These are phyloP conservation scores for Epizoanthus fatuus DNA, from an alignment of 92 coral and sea anemone species.

Conservation along the genomic window DNA sequence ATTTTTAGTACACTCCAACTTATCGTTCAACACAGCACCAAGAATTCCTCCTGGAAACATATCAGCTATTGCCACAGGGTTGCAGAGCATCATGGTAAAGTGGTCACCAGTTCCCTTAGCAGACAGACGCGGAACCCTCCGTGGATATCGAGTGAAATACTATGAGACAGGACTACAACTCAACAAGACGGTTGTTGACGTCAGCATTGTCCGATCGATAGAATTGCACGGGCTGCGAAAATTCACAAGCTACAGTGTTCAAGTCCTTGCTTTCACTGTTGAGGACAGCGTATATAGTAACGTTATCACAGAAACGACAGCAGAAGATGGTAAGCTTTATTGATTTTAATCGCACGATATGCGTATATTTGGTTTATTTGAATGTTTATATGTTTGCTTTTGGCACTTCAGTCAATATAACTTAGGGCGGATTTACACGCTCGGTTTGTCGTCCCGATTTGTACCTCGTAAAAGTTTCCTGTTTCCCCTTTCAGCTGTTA, in stretches of 20 bases:
- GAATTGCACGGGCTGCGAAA: background rate
- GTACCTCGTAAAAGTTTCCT: too few species aligned
- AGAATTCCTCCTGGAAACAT: slow-evolving; percentile 7
- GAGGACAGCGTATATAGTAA: background rate
- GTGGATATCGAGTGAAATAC: background rate
- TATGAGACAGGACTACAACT: background rate
- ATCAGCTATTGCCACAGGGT: slow-evolving; percentile 1
- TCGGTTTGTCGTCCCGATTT: too few species aligned
- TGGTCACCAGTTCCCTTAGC: slow-evolving; percentile 25
- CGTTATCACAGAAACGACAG: background rate
- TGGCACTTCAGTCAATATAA: too few species aligned
- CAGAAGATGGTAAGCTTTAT: slow-evolving; percentile 13
- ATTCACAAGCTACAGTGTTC: background rate
- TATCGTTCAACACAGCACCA: slow-evolving; percentile 13
- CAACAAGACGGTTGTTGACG: background rate
- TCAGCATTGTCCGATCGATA: background rate
- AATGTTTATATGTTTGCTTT: background rate
- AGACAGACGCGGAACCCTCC: slow-evolving; percentile 16
- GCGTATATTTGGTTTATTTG: too few species aligned
- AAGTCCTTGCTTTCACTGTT: slow-evolving; percentile 6
- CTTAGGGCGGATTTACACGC: too few species aligned
- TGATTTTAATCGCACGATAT: background rate
- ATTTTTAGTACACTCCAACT: too few species aligned
- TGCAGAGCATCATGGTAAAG: slow-evolving; percentile 16
- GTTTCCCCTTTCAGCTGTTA: too few species aligned